These are phyloP conservation scores for Pseudochirops corinnae DNA, from an alignment of 2,797 vertebrate genomes.

Conservation along the genomic window DNA sequence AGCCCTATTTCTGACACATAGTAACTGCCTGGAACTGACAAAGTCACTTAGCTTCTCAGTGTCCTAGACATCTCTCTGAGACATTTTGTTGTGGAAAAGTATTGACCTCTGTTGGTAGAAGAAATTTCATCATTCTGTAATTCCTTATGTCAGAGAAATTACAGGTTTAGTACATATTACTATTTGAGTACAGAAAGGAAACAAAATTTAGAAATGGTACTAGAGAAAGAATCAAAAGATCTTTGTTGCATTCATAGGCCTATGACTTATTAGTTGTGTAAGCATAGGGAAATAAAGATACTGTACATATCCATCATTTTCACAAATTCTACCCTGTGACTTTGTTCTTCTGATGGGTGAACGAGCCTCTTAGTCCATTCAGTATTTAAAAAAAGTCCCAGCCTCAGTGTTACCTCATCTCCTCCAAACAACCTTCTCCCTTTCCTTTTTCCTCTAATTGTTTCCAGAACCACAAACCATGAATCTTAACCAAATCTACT, in stretches of 20 bases:
- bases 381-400: too few relatives aligned
- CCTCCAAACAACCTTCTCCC: too few relatives aligned
- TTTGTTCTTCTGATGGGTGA: too few relatives aligned
- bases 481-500: too few relatives aligned
- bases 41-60: neutral
- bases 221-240: neutral
- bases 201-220: neutral
- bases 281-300: too few relatives aligned
- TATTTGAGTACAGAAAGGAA: neutral
- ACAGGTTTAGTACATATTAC: neutral
- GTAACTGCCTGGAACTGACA: neutral
- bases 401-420: neutral
- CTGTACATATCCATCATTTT: too few relatives aligned
- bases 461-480: neutral
- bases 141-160: neutral
- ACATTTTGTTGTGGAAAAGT: neutral
- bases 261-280: neutral
- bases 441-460: neutral
- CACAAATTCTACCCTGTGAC: too few relatives aligned
- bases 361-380: too few relatives aligned
- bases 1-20: neutral
- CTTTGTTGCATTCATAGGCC: neutral
- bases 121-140: neutral
- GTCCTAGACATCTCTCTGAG: neutral
- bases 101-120: neutral